Evolutionary conservation across 2,888 invertebrate species (phyloP).

Genomic region (Aplocera efformata): DNA sequence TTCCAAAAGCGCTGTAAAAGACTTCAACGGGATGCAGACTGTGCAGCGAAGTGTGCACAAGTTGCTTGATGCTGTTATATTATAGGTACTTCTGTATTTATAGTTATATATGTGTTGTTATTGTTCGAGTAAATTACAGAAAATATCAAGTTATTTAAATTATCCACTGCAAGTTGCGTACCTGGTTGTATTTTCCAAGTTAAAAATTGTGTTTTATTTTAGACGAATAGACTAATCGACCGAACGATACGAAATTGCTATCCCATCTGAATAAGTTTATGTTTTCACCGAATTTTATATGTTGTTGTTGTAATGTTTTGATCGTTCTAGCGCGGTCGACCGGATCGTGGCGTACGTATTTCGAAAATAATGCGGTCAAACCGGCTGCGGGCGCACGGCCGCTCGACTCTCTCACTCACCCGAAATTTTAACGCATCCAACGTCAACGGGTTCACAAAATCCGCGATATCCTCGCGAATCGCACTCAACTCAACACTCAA

Average conservation of each 20-base stretch:
- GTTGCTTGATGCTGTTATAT: neutral
- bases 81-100: neutral
- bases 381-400: constrained; percentile 71
- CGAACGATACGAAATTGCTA: constrained; percentile 32
- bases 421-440: constrained; percentile 79
- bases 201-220: constrained; percentile 20
- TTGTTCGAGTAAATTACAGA: too few species aligned
- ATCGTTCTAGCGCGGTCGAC: constrained; percentile 71
- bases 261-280: constrained; percentile 39
- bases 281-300: constrained; percentile 52
- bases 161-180: constrained; percentile 9
- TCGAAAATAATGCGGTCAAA: constrained; percentile 80
- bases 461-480: constrained; percentile 56
- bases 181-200: constrained; percentile 22
- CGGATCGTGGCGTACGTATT: constrained; percentile 77
- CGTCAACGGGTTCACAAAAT: constrained; percentile 68
- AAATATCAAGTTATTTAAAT: neutral
- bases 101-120: too few species aligned
- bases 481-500: constrained; percentile 50
- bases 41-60: constrained; percentile 4
- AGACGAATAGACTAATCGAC: constrained; percentile 23
- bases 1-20: constrained; percentile 73
- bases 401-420: constrained; percentile 75
- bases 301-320: constrained; percentile 76
- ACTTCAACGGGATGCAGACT: constrained; percentile 66